phyloP scores from a whole-genome alignment of 2,888 invertebrate genomes.

The Cremastobaeus sp. region DNA sequence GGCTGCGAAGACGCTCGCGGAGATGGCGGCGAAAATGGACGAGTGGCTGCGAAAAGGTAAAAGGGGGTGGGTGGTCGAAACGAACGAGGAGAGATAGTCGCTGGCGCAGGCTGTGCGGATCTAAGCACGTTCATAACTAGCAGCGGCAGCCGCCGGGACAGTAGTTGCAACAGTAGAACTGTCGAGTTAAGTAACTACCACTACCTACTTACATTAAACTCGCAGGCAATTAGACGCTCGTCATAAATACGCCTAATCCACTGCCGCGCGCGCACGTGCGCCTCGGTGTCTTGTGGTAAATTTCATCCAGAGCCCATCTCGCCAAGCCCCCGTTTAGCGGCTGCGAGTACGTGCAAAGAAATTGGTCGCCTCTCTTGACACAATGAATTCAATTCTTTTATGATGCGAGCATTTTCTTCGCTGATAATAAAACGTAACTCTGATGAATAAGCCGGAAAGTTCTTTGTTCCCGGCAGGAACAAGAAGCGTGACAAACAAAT shows the following conservation, averaged over 20 bases:
- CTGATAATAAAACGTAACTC: constrained; percentile 13
- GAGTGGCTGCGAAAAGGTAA: constrained; percentile 30
- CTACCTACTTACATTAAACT: constrained; percentile 75
- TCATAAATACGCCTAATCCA: constrained; percentile 75
- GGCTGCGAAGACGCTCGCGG: constrained; percentile 59
- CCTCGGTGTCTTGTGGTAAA: constrained; percentile 52
- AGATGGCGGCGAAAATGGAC: constrained; percentile 50
- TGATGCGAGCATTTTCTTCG: neutral
- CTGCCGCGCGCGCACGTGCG: constrained; percentile 34
- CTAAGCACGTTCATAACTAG: constrained; percentile 65
- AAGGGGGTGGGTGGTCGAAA: constrained; percentile 24
- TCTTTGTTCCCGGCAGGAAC: constrained; percentile 59
- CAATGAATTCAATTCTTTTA: constrained; percentile 7
- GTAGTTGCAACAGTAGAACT: constrained; percentile 72
- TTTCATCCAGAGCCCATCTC: constrained; percentile 34
- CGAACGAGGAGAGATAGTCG: constrained; percentile 61
- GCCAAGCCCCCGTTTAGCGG: no score
- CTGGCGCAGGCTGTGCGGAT: constrained; percentile 56
- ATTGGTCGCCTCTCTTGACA: neutral
- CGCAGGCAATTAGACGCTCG: constrained; percentile 75
- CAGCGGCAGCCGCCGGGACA: constrained; percentile 63
- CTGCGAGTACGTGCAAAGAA: constrained; percentile 2
- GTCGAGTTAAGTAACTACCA: constrained; percentile 76
- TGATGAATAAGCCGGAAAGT: constrained; percentile 62
- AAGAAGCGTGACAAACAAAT: constrained; percentile 73